Evolutionary conservation across 2,797 vertebrate species (phyloP).

Genomic region (Malurus splendens): DNA sequence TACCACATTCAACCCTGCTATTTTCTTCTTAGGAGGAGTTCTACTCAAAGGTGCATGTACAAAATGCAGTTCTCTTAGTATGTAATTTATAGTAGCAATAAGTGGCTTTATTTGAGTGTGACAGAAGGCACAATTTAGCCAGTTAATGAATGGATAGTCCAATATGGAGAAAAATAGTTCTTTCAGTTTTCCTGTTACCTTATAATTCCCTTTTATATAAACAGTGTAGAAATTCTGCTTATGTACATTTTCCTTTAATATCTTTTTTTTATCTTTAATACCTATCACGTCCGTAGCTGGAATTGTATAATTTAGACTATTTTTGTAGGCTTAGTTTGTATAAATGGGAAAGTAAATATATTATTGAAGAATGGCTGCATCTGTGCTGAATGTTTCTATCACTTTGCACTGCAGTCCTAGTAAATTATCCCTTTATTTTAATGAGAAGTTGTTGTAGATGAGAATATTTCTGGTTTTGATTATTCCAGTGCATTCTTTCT

Average conservation of each 20-base stretch:
- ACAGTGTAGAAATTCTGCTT: not conserved
- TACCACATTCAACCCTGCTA: not conserved
- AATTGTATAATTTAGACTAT: not conserved
- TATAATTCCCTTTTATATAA: not conserved
- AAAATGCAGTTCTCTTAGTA: not conserved
- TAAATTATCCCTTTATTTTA: not conserved
- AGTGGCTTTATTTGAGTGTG: not conserved
- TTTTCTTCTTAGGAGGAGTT: not conserved
- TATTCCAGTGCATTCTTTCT: slow-evolving; percentile 38
- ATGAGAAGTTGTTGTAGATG: not conserved
- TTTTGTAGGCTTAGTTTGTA: not conserved
- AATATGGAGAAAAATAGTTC: not conserved
- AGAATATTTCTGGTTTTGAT: not conserved
- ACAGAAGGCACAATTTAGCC: not conserved
- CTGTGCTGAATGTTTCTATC: not conserved
- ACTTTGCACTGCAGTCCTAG: not conserved
- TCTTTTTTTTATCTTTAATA: not conserved
- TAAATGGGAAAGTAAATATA: not conserved
- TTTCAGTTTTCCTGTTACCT: not conserved
- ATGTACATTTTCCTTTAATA: not conserved
- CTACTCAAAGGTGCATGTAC: not conserved
- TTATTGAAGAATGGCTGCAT: not conserved
- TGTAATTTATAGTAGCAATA: not conserved
- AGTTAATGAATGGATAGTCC: not conserved
- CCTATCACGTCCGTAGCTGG: not conserved